Base-by-base conservation (phyloP, 2,888 invertebrate genomes). In the Diogma glabrata region DNA sequence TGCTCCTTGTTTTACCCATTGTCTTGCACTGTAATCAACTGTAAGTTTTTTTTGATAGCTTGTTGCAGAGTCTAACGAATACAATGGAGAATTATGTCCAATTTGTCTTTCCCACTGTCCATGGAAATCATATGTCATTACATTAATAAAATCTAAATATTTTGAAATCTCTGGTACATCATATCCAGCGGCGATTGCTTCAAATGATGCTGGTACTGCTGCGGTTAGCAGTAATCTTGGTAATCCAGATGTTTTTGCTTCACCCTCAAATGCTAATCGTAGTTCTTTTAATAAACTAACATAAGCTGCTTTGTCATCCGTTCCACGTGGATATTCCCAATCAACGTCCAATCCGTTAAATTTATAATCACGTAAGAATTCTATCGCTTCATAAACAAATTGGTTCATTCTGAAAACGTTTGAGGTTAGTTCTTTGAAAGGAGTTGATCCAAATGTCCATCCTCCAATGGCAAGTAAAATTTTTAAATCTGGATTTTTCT, bases 71-170 rank as follows among this genome's bases (percentile, higher is more conserved):
- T 91, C 91, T 20, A 93, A 72, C 0, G 93, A 86, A 70, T 83
- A 90, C 1, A 93, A 77, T 0, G 93, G 93, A 50, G 90, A 88
- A 72, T 93, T 93, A 68, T 93, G 93, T 5, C 92, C 92, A 3
- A 93, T 91, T 56, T 88, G 87, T 53, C 90, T 77, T 66, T 93
- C 92, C 92, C 92, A 93, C 65, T 91, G 90, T 0, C 93, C 93
- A 63, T 92, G 92, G 77, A 93, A 93, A 67, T 93, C 93, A 64
- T 93, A 94, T 0, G 92, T 91, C 92, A 93, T 92, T 9, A 93
- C 86, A 66, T 92, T 93, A 65, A 93, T 90, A 64, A 87, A 91
- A 70, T 94, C 93, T 63, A 93, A 74, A 64, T 90, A 93, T 72
- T 93, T 93, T 4, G 91, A 85, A 57, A 94, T 89, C 70, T 93